These are phyloP conservation scores for Halocynthia roretzi DNA, from an alignment of 23 tunicate genomes.

Conservation along the genomic window DNA sequence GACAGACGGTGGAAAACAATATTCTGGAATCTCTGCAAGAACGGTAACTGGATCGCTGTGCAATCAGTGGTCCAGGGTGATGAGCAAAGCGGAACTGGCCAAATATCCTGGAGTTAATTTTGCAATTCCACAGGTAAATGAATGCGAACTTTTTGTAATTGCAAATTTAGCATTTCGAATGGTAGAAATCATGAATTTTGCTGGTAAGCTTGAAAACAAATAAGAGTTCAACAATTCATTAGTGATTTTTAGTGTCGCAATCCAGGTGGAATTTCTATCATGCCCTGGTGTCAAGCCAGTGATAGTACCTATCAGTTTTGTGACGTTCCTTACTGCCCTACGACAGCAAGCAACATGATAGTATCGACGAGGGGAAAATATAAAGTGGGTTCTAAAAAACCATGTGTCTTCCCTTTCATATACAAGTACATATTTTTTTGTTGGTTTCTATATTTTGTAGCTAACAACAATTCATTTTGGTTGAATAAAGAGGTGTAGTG, in stretches of 20 bases:
- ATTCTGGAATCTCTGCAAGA: not conserved
- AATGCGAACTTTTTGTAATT: not conserved
- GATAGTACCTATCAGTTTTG: not conserved
- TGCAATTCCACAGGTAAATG: not conserved
- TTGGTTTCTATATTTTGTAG: not conserved
- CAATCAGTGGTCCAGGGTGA: not conserved
- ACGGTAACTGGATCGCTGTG: not conserved
- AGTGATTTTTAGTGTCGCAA: constrained; percentile 16
- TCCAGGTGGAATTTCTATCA: constrained; percentile 13
- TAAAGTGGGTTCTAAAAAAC: not conserved
- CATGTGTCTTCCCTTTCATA: constrained; percentile 33
- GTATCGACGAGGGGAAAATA: not conserved
- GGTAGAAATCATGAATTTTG: not conserved
- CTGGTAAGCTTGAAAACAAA: not conserved
- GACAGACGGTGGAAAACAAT: constrained; percentile 24
- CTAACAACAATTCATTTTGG: not conserved
- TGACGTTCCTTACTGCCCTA: constrained; percentile 27
- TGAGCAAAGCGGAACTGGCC: not conserved
- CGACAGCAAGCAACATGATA: constrained; percentile 1
- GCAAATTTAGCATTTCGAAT: not conserved
- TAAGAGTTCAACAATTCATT: not conserved
- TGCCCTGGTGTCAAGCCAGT: constrained; percentile 16
- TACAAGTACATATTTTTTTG: not conserved
- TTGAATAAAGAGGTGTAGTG: not conserved
- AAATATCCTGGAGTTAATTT: not conserved